Evolutionary conservation across 2,113 vertebrate species (phyloP), one percentile per base, ranked within the genome.

Genomic region (Chrysochloris asiatica): DNA sequence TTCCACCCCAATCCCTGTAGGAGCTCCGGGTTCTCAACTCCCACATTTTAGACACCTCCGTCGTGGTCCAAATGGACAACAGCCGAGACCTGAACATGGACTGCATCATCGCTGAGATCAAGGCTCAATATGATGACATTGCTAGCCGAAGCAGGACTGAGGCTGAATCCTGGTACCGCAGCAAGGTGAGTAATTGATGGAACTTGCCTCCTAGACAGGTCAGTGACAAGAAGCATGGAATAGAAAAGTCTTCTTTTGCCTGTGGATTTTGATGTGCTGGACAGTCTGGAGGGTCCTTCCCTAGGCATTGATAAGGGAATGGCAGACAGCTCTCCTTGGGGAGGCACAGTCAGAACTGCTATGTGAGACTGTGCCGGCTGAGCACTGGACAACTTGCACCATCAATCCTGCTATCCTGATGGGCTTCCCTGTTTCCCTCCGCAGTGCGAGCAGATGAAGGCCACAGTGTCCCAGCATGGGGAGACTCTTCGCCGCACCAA

Each of bases 41-140:
- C 86, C 98, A 98, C 94, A 98, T 98, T 88, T 97, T 97, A 77
- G 98, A 98, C 97, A 98, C 98, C 1, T 98, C 98, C 0, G 98
- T 98, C 69, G 95, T 98, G 84, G 97, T 98, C 87, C 98, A 98
- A 92, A 98, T 99, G 98, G 98, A 98, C 97, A 98, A 98, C 96
- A 98, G 97, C 1, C 97, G 98, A 65, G 97, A 98, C 89, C 97
- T 99, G 73, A 97, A 98, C 96, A 98, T 98, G 97, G 98, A 98
- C 1, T 0, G 97, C 48, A 14, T n/a, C n/a, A n/a, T n/a, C n/a
- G n/a, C n/a, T n/a, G n/a, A n/a, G n/a, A n/a, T n/a, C n/a, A n/a
- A n/a, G n/a, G n/a, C n/a, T n/a, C n/a, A n/a, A n/a, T n/a, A n/a
- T n/a, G n/a, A n/a, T n/a, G n/a, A n/a, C n/a, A n/a, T n/a, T n/a